Percentiles rank a stretch among this genome's conserved stretches.
Evolutionary conservation across 1,140 invertebrate species (phyloP).

Genomic region (Homarus americanus): DNA sequence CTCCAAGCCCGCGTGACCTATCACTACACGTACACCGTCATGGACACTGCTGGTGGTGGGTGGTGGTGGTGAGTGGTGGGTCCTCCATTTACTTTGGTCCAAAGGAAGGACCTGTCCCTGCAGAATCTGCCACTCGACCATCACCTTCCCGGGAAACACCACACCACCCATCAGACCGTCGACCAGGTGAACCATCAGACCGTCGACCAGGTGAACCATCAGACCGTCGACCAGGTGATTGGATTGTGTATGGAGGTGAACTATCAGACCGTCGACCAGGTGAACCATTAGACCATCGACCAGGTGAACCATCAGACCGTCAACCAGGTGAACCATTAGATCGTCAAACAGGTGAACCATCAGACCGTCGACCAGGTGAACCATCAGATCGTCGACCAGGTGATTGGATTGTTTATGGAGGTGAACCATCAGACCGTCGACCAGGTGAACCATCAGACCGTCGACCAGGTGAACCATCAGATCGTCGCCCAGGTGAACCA

Average conservation of each 20-base stretch:
- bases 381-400: conserved; percentile 40
- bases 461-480: conserved; percentile 6
- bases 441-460: background rate
- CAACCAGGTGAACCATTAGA: conserved; percentile 11
- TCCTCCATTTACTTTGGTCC: conserved; percentile 69
- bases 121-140: background rate
- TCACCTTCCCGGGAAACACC: background rate
- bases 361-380: conserved; percentile 33
- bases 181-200: conserved; percentile 45
- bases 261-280: background rate
- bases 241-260: background rate
- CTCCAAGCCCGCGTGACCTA: conserved; percentile 48
- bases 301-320: conserved; percentile 25
- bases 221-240: conserved; percentile 17
- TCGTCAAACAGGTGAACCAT: conserved; percentile 38
- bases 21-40: conserved; percentile 24
- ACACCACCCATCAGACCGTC: background rate
- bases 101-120: background rate
- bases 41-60: conserved; percentile 54
- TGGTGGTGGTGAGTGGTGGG: conserved; percentile 48
- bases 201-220: conserved; percentile 31
- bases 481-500: conserved; percentile 18
- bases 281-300: conserved; percentile 1
- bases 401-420: conserved; percentile 28
- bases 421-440: conserved; percentile 13